Percentiles rank a stretch among this genome's conserved stretches.
Conservation (phyloP, 2,888 invertebrate genomes). For the Baronia brevicornis region DNA sequence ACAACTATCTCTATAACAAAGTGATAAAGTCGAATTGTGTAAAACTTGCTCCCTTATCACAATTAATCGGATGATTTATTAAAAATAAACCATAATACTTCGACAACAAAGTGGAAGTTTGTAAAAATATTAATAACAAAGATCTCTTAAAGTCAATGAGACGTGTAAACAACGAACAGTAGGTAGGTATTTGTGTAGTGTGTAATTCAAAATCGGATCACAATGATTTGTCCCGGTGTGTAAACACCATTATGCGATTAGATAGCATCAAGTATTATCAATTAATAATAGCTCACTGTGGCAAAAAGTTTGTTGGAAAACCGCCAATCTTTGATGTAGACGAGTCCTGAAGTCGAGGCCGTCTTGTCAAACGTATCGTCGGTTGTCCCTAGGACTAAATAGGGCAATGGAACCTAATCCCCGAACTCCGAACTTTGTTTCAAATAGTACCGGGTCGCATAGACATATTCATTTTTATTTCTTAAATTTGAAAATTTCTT, state of each 20-base stretch:
- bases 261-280: too few relatives aligned
- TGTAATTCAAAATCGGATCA: constrained; percentile 22
- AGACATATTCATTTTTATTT: too few relatives aligned
- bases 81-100: constrained; percentile 1
- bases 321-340: too few relatives aligned
- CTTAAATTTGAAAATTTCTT: too few relatives aligned
- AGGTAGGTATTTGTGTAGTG: constrained; percentile 11
- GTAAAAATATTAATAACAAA: constrained; percentile 7
- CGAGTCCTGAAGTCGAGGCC: too few relatives aligned
- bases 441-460: too few relatives aligned
- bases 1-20: constrained; percentile 1
- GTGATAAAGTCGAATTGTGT: background rate
- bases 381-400: too few relatives aligned
- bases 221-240: constrained; percentile 16
- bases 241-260: constrained; percentile 3
- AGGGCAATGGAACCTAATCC: too few relatives aligned
- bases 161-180: constrained; percentile 16
- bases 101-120: background rate
- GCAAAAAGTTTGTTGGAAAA: too few relatives aligned
- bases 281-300: too few relatives aligned
- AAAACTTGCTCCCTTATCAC: background rate
- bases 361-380: too few relatives aligned
- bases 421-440: too few relatives aligned
- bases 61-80: background rate
- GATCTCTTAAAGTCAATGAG: constrained; percentile 18